Evolutionary conservation across 2,797 vertebrate genomes (phyloP), one percentile per base, ranked within the genome.

Genomic region (Rousettus madagascariensis): DNA sequence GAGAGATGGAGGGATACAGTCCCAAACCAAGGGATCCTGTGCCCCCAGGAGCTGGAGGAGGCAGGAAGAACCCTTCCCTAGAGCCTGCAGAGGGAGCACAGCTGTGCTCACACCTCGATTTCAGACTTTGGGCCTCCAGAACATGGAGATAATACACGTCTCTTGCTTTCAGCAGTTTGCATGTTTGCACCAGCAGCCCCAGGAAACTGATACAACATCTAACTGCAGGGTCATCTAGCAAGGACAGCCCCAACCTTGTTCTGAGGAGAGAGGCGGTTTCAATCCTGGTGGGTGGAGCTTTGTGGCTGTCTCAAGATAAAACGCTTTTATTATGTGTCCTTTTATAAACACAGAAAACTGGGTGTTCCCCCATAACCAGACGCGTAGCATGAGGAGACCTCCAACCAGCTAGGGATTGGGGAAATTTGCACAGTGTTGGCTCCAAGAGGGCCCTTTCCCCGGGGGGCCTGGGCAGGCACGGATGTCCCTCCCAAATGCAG

Each of bases 401-500:
- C 43, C 3, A 11, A 33, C 57, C 72, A 38, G 33, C 86, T 0
- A 4, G 57, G 51, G 43, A 1, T 5, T 13, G n/a, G 19, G 86
- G 24, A 51, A n/a, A 28, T 38, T 16, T 51, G 43, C 26, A 0
- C 11, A 0, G 33, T 41, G 12, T 33, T n/a, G 17, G 49, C 22
- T 36, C 9, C 1, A 0, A 74, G 69, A 12, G 6, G 15, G 26
- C 33, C n/a, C 10, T 15, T 22, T 63, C 57, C 57, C 3, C 3
- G 0, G 17, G 17, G 38, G 86, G 17, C 33, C 11, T 30, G 43
- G 16, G 82, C n/a, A 78, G 51, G 17, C 51, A 12, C 6, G 5
- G 59, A 17, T 12, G 1, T 22, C 16, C 12, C n/a, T 20, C 3
- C 1, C 13, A 20, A 5, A 57, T 0, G 6, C 51, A 46, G 26